phyloP scores from a whole-genome alignment of 2,113 vertebrate genomes.

The Heloderma charlesbogerti region DNA sequence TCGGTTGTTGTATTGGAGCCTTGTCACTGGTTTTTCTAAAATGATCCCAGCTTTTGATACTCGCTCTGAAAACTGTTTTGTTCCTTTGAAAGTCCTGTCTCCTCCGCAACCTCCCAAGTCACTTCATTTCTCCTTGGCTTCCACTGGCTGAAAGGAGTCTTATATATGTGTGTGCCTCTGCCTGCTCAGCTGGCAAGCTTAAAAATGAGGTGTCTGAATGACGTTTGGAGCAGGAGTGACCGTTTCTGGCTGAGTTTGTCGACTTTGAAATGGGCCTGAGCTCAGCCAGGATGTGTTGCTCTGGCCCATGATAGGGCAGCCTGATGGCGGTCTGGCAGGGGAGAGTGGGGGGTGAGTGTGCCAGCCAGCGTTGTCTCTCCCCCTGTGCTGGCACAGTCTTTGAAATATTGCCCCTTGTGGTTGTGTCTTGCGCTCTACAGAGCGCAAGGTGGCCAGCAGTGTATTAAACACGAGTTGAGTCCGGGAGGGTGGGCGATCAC shows the following conservation, averaged over 20 bases:
- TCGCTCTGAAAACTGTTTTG: background rate
- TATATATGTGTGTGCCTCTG: background rate
- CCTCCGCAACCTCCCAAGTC: background rate
- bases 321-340: background rate
- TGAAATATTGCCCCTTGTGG: constrained; percentile 78
- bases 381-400: background rate
- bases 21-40: background rate
- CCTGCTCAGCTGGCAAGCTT: background rate
- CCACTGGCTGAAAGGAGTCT: too few species aligned
- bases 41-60: too few species aligned
- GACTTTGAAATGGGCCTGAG: background rate
- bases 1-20: background rate
- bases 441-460: constrained; percentile 81
- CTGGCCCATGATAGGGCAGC: background rate
- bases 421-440: constrained; percentile 80
- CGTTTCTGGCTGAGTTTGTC: background rate
- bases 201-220: background rate
- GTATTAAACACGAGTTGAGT: constrained; percentile 96
- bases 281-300: background rate
- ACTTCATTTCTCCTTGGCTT: background rate
- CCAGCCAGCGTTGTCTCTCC: background rate
- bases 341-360: rapidly evolving
- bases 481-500: constrained; percentile 92
- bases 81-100: background rate
- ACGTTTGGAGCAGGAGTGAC: background rate